Percentiles rank a stretch among this genome's conserved stretches.
Evolutionary conservation across 1,140 invertebrate genomes (phyloP).

Genomic region (Brachionus plicatilis): DNA sequence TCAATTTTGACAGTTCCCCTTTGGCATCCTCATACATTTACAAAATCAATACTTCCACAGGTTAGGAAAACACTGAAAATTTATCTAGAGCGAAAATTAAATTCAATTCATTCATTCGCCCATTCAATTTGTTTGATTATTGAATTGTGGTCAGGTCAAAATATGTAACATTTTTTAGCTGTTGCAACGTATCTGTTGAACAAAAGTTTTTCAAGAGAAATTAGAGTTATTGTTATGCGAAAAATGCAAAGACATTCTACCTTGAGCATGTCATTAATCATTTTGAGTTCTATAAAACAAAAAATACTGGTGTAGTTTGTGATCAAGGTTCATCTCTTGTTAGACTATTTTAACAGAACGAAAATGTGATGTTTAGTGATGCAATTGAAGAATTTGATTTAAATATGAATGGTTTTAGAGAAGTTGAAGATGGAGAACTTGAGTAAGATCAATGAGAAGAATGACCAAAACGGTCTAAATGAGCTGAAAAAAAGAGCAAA

Average conservation of each 20-base stretch:
- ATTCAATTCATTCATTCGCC: too few species aligned
- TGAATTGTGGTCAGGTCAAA: background rate
- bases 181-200: background rate
- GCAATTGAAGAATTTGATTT: background rate
- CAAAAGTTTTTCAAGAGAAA: background rate
- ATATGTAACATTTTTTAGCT: background rate
- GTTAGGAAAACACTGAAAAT: too few species aligned
- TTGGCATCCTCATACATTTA: too few species aligned
- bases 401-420: background rate
- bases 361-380: background rate
- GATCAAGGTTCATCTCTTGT: background rate
- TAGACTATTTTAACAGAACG: background rate
- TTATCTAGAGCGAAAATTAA: too few species aligned
- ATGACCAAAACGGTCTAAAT: background rate
- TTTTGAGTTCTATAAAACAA: background rate
- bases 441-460: background rate
- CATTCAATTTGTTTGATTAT: background rate
- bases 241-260: background rate
- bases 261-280: background rate
- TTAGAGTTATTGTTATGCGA: background rate
- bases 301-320: background rate
- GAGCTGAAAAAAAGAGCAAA: background rate
- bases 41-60: too few species aligned
- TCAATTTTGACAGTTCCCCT: too few species aligned
- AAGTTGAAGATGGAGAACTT: background rate